Base-by-base conservation (phyloP, 2,888 invertebrate species). In the Drosophila nigritarsus region DNA sequence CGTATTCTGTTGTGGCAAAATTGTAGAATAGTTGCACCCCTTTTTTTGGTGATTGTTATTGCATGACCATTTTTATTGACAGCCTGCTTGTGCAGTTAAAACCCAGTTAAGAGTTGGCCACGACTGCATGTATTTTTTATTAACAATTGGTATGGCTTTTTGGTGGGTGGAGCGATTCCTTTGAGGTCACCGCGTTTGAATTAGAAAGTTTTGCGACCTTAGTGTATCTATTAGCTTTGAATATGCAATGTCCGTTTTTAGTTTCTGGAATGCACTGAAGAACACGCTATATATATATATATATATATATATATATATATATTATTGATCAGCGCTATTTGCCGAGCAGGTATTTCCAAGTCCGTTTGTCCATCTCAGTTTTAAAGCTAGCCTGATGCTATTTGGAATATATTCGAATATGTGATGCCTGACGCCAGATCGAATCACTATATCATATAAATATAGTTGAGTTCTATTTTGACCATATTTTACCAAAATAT, bases 11-110 rank as follows among this genome's bases (percentile, higher is more conserved):
- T 62, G 51, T 61, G 51, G 61, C 54, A 61, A 72, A 66, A 65
- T 27, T 75, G 73, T 70, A 65, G 74, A 81, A 75, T 72, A 73
- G 74, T 64, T 69, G 68, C 55, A 51, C 66, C 68, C 50, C 36
- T 67, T 60, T 60, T 59, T 64, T 61, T 56, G 64, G 56, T 63
- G 73, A 69, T 76, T 73, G 50, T 74, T 79, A 64, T 73, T 58
- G 66, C 61, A 76, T 51, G 58, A 68, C 50, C 51, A 65, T 66
- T 76, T 80, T 83, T 80, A 86, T 83, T 83, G 73, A 70, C 75
- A 83, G 67, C 65, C 53, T 54, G 53, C 27, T 63, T 32, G 45
- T 40, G 50, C 54, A 20, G 62, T 40, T 51, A 42, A 65, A 65
- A 30, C 53, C 60, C 34, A 50, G 27, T 30, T 30, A 32, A 34